Conservation (phyloP, 2,797 vertebrate genomes). For the Aeoliscus strigatus region DNA sequence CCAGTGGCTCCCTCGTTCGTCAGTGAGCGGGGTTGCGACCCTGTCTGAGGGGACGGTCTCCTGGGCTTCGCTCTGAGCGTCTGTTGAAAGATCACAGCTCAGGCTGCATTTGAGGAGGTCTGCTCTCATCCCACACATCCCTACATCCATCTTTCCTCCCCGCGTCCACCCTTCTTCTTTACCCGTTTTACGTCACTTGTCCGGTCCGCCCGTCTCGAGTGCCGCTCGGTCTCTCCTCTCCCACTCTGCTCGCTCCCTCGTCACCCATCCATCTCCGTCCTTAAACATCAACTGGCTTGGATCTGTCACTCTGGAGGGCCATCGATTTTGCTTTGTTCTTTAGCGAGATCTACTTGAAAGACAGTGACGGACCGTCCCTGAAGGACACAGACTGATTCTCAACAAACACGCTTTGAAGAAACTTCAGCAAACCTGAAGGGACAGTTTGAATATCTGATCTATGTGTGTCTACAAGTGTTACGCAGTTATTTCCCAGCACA, state of each 20-base stretch:
- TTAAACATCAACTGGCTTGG: constrained; percentile 60
- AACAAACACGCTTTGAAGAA: constrained; percentile 53
- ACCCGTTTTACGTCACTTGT: neutral
- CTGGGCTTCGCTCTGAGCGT: constrained; percentile 61
- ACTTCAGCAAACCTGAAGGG: constrained; percentile 56
- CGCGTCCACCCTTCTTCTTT: constrained; percentile 7
- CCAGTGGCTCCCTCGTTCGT: constrained; percentile 65
- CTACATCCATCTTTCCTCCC: constrained; percentile 19
- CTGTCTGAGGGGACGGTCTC: constrained; percentile 68
- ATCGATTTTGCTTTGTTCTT: constrained; percentile 65
- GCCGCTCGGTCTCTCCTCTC: constrained; percentile 21
- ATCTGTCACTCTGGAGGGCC: constrained; percentile 65
- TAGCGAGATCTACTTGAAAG: constrained; percentile 67
- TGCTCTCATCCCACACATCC: constrained; percentile 57
- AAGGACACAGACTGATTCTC: constrained; percentile 60
- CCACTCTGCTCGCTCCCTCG: constrained; percentile 16
- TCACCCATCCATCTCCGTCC: constrained; percentile 52
- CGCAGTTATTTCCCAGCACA: constrained; percentile 51
- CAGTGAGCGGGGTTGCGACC: constrained; percentile 69
- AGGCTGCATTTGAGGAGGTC: constrained; percentile 61
- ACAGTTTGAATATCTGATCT: constrained; percentile 54
- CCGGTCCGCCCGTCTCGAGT: constrained; percentile 39
- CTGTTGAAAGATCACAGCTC: constrained; percentile 73
- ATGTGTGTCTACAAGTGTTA: constrained; percentile 51
- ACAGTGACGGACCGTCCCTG: constrained; percentile 61